Evolutionary conservation across 2,113 vertebrate species (phyloP), one percentile per base, ranked within the genome.

Genomic region (Grammomys dolichurus): DNA sequence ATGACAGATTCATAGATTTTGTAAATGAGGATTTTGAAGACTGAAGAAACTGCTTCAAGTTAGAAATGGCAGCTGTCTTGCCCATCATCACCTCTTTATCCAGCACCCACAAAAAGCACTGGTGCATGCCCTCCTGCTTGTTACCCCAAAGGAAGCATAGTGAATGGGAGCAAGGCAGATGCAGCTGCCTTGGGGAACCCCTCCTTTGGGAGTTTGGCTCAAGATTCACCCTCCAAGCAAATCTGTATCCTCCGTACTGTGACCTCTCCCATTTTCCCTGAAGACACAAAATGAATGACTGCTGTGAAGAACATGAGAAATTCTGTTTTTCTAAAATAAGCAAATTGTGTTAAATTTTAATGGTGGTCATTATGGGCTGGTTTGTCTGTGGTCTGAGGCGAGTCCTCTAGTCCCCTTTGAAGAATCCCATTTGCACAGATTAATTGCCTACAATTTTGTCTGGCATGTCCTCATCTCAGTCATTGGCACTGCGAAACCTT

Each of bases 291-390:
- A 43, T 69, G 82, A 90, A 13, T 4, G 84, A 69, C 56, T 26
- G 54, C 73, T 54, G 40, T 19, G 76, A 76, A 92, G 65, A 76
- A 88, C 43, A 81, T 7, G 90, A 96, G 69, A 69, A 87, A 88
- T 95, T 92, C 60, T 26, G 51, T 80, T 95, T 92, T 80, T 72
- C 26, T 40, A n/a, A 89, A 96, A 81, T 96, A 94, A 97, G 95
- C 80, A 96, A 95, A 97, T 89, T 84, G 81, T 72, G 81, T 97
- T 93, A 89, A 92, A 95, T 91, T 96, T 97, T 95, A 92, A 97
- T 75, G 85, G 92, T 48, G 81, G 85, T 92, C 96, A 87, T 97
- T 96, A 96, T 56, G 77, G 86, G 88, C 76, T 56, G 76, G 72
- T 75, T 92, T 88, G 80, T 92, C 93, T 96, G 67, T 94, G 80